Evolutionary conservation across 2,888 invertebrate species (phyloP).

Genomic region (Drosophila tripunctata): DNA sequence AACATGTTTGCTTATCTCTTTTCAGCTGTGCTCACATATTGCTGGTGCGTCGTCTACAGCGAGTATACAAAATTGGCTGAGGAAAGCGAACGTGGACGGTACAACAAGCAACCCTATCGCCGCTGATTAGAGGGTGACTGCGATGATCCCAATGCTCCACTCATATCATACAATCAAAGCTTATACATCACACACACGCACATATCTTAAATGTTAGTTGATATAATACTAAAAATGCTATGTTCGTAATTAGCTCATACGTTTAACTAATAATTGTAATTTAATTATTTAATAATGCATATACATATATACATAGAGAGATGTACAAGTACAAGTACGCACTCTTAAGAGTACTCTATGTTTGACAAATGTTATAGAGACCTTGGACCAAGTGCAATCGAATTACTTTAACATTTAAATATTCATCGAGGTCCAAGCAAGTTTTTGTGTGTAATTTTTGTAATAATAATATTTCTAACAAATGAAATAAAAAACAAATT

Average conservation of each 20-base stretch:
- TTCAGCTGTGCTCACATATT: slow-evolving; percentile 90
- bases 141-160: neutral
- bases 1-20: neutral
- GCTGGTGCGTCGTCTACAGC: slow-evolving; percentile 94
- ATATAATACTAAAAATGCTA: slow-evolving; percentile 47
- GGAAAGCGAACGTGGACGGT: slow-evolving; percentile 89
- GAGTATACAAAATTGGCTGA: slow-evolving; percentile 90
- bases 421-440: slow-evolving; percentile 42
- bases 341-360: slow-evolving; percentile 34
- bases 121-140: slow-evolving; percentile 66
- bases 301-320: slow-evolving; percentile 10
- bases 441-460: slow-evolving; percentile 50
- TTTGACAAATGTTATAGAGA: slow-evolving; percentile 37
- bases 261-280: slow-evolving; percentile 71
- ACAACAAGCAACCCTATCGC: slow-evolving; percentile 89
- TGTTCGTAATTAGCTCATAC: slow-evolving; percentile 62
- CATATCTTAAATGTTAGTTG: slow-evolving; percentile 45
- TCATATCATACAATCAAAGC: slow-evolving; percentile 19
- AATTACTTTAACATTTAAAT: slow-evolving; percentile 67
- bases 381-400: slow-evolving; percentile 61
- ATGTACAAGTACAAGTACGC: slow-evolving; percentile 9
- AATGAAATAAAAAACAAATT: slow-evolving; percentile 42
- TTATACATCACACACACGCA: slow-evolving; percentile 17
- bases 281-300: slow-evolving; percentile 53
- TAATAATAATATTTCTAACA: slow-evolving; percentile 55